Base-by-base conservation (phyloP, 2,113 vertebrate species). In the Nestor notabilis region DNA sequence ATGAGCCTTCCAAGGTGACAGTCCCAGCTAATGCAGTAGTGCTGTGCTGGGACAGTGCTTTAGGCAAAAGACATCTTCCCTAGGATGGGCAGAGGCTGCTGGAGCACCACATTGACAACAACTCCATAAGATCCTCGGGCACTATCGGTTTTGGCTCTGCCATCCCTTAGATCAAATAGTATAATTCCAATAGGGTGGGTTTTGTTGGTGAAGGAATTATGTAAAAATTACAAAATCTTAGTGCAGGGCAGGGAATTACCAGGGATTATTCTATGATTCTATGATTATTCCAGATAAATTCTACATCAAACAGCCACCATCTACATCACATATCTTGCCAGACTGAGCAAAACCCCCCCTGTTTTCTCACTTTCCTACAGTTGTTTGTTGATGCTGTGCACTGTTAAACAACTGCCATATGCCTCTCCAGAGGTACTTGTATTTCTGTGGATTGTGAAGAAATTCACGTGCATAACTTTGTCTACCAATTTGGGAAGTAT, bases 41-140 rank as follows among this genome's bases (percentile, higher is more conserved):
- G 23, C 58, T 49, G 35, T 64, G 35, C 66, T 55, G 56, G 65
- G 56, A 29, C 13, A 2, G 23, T 11, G 28, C 14, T 20, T 49
- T 16, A 17, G 15, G 68, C 20, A 17, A 2, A 81, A 27, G 35
- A 12, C 27, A 17, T 28, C 60, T 37, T 31, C 13, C 18, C 21
- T 4, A 2, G 6, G 29, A 53, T 0, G 7, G n/a, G 49, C 56
- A 56, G 31, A 71, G 28, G 56, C 16, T 80, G 58, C 49, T 11
- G 35, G 60, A 78, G 37, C 33, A 63, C 19, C 17, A 14, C 28
- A 11, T n/a, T 11, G 4, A 11, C 49, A 17, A 13, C 6, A 10
- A 31, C 10, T 21, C 29, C 4, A 0, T 9, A 44, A 60, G 35
- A 50, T 19, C n/a, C n/a, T 13, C 1, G 12, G n/a, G 20, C 20